phyloP scores from a whole-genome alignment of 2,113 vertebrate genomes.

The Amphiprion percula region DNA sequence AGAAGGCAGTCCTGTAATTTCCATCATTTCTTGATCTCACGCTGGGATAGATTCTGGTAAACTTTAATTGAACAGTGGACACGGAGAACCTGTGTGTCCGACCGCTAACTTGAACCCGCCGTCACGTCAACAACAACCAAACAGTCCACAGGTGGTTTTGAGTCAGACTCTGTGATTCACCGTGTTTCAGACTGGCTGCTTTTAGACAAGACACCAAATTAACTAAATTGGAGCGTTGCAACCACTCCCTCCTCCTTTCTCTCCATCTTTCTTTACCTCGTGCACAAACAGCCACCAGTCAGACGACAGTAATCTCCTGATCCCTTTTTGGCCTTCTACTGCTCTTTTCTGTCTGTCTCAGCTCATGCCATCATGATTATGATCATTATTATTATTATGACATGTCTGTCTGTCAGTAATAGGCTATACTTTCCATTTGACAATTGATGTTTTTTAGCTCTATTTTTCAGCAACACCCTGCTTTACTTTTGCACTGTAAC shows the following conservation, averaged over 20 bases:
- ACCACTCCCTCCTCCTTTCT: slow-evolving; percentile 9
- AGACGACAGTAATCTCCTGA: slow-evolving; percentile 65
- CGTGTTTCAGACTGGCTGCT: slow-evolving; percentile 59
- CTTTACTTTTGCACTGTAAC: not conserved
- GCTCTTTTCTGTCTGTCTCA: slow-evolving; percentile 59
- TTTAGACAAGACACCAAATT: slow-evolving; percentile 75
- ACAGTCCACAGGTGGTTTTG: slow-evolving; percentile 53
- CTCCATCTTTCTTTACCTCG: not conserved
- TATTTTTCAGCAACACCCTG: slow-evolving; percentile 51
- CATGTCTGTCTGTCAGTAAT: slow-evolving; percentile 66
- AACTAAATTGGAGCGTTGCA: slow-evolving; percentile 55
- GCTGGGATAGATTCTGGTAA: slow-evolving; percentile 19
- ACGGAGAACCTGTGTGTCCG: slow-evolving; percentile 16
- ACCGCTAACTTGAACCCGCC: slow-evolving; percentile 2
- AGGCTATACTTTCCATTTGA: slow-evolving; percentile 64
- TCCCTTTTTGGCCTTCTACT: slow-evolving; percentile 70
- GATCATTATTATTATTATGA: slow-evolving; percentile 72
- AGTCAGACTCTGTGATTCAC: slow-evolving; percentile 71
- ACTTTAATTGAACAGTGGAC: slow-evolving; percentile 19
- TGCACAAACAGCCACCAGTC: slow-evolving; percentile 52
- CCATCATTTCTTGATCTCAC: slow-evolving; percentile 4
- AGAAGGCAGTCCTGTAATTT: slow-evolving; percentile 43
- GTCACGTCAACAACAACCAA: slow-evolving; percentile 42
- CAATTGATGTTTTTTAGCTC: slow-evolving; percentile 66
- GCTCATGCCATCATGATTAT: slow-evolving; percentile 62